Base-by-base conservation (phyloP, 2,113 vertebrate genomes). In the Amblyornis subalaris region DNA sequence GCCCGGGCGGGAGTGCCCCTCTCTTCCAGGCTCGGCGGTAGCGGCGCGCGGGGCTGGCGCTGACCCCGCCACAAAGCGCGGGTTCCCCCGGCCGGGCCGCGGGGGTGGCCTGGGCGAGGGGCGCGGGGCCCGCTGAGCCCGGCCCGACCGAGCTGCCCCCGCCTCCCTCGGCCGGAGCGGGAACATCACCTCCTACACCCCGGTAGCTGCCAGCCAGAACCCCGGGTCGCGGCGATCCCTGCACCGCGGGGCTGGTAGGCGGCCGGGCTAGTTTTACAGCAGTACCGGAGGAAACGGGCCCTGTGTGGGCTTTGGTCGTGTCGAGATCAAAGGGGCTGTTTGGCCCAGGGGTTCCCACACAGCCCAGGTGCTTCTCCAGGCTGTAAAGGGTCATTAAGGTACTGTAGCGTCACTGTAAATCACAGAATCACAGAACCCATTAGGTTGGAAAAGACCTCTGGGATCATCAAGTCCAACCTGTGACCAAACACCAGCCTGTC, bases 1-100 rank as follows among this genome's bases (percentile, higher is more conserved):
- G 45, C 45, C 21, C 7, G 10, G 22, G 22, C 24, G 80, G 14
- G 1, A 47, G 58, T 85, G 93, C 97, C 24, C 97, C 0, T 96
- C 98, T 98, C 96, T 98, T 98, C 97, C 66, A 86, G 71, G 88
- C 29, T 88, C 62, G 93, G 89, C 92, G 99, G 99, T 98, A 97
- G 95, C 93, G 6, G 66, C 96, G 97, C 95, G 95, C 88, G 96
- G 97, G 97, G 98, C 97, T 85, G 89, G 94, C 96, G 85, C 94
- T 98, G 99, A 99, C 98, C 98, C 98, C 98, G 95, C 97, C 98
- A 98, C 99, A 98, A 98, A 98, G 98, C 98, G 98, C 98, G 98
- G 98, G 97, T 98, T 98, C 91, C 96, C 98, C 97, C 97, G 96
- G 96, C 97, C 94, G 93, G 97, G 94, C 95, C n/a, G 55, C 85